Base-by-base conservation (phyloP, 2,888 invertebrate genomes). In the Drosophila antonietae region DNA sequence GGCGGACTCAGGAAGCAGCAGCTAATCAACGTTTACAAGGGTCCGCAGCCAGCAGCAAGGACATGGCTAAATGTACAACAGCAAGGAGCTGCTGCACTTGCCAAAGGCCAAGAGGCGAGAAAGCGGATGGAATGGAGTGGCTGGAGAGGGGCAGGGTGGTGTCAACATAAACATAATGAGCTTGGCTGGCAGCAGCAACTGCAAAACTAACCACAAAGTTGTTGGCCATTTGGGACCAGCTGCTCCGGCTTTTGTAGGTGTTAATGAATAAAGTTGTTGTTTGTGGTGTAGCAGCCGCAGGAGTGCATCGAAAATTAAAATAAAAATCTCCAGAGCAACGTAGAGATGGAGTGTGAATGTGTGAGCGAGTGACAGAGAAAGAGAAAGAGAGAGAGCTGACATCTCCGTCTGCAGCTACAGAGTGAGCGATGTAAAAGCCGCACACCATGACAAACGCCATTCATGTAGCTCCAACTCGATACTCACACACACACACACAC, bases 251-350 rank as follows among this genome's bases (percentile, higher is more conserved):
- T 73, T 90, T 84, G 85, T 88, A 90, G 90, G 89, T 89, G 89
- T 88, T 89, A 89, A 90, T 89, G 90, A 84, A 90, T 83, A 90
- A 88, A 89, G 83, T 87, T 89, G 83, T 87, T 89, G 86, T 73
- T 82, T 88, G 86, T 81, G 83, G 90, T 81, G 73, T 69, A 55
- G 66, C 70, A 78, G 75, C 80, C 75, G 53, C 76, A 83, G 83
- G 85, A 76, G 80, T 61, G 60, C 70, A 63, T 37, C 75, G 41
- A 49, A 61, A 66, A 72, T 61, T 44, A 65, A 52, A 57, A 67
- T 41, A 72, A 46, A 56, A 56, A 58, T 67, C 49, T 59, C 55
- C 51, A 61, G 43, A 55, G 46, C 55, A 52, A 55, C 59, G 33
- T 43, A 37, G 52, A 51, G 57, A 41, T 46, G 10, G 14, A 49